Base-by-base conservation (phyloP, 2,888 invertebrate genomes). In the Pogonocherus hispidulus region DNA sequence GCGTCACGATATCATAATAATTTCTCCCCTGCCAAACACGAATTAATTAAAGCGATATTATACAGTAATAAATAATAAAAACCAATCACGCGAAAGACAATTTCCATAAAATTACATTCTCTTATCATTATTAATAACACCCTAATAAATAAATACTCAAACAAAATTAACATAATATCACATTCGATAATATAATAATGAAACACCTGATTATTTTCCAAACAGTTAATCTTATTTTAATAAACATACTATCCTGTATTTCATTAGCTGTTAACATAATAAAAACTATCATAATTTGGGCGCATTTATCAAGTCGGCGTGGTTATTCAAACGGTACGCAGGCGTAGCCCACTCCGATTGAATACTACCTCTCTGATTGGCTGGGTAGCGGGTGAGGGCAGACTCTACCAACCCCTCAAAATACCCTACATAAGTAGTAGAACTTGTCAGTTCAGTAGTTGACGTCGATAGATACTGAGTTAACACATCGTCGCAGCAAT, bases 141-240 rank as follows among this genome's bases (percentile, higher is more conserved):
- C 76, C 74, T 67, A 79, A 79, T 78, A 80, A 77, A 81, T 78
- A 78, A 77, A 63, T 69, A 69, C 20, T 63, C 64, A 65, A 68
- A 64, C 68, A 47, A 59, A 59, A 59, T 59, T 59, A 59, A 22
- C 47, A 49, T 49, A 59, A 59, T 59, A 59, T 59, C 27, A 59
- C 59, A 47, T 73, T 76, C 70, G 75, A 76, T 78, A 78, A 79
- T 77, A 69, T 71, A 76, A 75, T 76, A 78, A 76, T 75, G 72
- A 75, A 78, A 80, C 81, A 82, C 81, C 82, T 81, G 82, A 81
- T 81, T 78, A 78, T 75, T 81, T 79, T 77, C 74, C 74, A 79
- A 78, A 78, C 78, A 72, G 74, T 74, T 79, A 79, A 80, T 80
- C 79, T 76, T 66, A 72, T 78, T 79, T 79, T 76, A 78, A 80